Conservation (phyloP, 2,113 vertebrate genomes). For the Tapirus terrestris region DNA sequence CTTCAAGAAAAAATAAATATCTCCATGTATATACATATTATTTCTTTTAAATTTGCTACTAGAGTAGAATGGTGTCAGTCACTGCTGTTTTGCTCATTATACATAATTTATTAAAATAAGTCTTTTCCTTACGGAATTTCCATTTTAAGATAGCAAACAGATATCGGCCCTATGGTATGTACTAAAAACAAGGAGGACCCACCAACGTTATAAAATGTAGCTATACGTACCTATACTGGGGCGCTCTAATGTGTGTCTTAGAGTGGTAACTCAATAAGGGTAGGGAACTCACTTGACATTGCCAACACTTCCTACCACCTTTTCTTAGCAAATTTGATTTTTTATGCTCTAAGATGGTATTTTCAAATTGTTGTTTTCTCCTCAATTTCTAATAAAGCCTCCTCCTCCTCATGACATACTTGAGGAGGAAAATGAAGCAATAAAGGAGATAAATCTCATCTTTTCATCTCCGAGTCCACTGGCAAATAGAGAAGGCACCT, state of each 20-base stretch:
- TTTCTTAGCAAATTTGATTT: neutral
- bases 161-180: neutral
- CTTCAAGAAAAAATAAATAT: no score
- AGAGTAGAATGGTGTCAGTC: neutral
- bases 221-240: neutral
- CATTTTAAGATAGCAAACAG: neutral
- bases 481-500: neutral
- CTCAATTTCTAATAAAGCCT: neutral
- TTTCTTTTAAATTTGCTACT: conserved; percentile 15
- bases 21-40: neutral
- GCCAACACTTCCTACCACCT: neutral
- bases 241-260: neutral
- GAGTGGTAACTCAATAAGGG: neutral
- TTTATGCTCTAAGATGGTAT: neutral
- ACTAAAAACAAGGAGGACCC: neutral
- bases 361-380: conserved; percentile 4
- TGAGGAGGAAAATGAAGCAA: neutral
- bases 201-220: neutral
- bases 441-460: neutral
- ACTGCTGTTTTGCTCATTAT: neutral
- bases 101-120: neutral
- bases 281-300: neutral
- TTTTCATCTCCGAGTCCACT: neutral
- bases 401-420: neutral
- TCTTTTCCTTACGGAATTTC: neutral